phyloP scores from a whole-genome alignment of 2,888 invertebrate species.

The Xiphydria camelus region DNA sequence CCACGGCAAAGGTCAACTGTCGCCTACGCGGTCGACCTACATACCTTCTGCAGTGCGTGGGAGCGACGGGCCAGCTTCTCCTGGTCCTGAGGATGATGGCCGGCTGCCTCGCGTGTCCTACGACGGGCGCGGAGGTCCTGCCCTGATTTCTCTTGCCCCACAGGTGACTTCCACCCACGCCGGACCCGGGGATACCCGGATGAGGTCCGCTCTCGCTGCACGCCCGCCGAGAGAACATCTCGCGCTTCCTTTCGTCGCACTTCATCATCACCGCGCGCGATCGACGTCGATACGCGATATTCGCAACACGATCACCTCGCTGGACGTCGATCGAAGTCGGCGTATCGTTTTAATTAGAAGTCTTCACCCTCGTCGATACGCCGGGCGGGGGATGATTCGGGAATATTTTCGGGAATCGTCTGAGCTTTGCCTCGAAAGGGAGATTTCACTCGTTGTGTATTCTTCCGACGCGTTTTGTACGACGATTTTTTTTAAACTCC shows the following conservation, averaged over 20 bases:
- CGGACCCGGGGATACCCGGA: constrained; percentile 60
- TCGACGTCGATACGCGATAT: too few relatives aligned
- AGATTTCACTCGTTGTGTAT: too few relatives aligned
- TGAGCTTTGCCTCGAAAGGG: too few relatives aligned
- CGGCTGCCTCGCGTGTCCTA: constrained; percentile 60
- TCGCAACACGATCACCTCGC: constrained; percentile 3
- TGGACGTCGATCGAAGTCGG: neutral
- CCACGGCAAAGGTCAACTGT: too few relatives aligned
- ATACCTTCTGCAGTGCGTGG: constrained; percentile 71
- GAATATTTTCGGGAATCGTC: too few relatives aligned
- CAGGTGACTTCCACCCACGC: constrained; percentile 60
- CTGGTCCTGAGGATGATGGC: constrained; percentile 71
- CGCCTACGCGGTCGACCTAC: too few relatives aligned
- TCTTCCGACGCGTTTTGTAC: too few relatives aligned
- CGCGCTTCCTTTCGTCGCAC: constrained; percentile 51
- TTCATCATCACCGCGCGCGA: constrained; percentile 54
- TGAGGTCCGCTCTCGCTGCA: constrained; percentile 75
- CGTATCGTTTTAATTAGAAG: neutral
- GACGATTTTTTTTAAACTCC: too few relatives aligned
- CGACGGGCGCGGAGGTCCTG: constrained; percentile 73
- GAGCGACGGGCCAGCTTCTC: constrained; percentile 77
- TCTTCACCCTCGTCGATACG: constrained; percentile 2
- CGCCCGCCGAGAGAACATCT: constrained; percentile 61
- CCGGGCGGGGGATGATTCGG: too few relatives aligned
- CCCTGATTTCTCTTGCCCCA: constrained; percentile 65